Percentiles rank a stretch among this genome's conserved stretches.
These are phyloP conservation scores for Bradypodion pumilum DNA, from an alignment of 2,797 vertebrate species.

Conservation along the genomic window DNA sequence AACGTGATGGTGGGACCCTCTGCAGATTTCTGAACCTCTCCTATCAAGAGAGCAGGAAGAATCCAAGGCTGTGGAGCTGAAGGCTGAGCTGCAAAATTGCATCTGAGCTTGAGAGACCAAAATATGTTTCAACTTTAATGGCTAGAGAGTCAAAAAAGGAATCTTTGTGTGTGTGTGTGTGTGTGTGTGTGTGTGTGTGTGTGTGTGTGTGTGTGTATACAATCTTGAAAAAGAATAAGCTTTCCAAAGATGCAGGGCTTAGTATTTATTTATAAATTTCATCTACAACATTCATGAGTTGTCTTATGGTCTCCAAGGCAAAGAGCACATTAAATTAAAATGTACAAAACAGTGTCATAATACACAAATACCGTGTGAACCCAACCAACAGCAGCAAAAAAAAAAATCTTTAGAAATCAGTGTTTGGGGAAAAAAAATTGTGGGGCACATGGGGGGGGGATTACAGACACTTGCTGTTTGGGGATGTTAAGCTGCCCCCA, in stretches of 20 bases:
- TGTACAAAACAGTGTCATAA: too few relatives aligned
- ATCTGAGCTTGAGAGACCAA: background rate
- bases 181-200: too few relatives aligned
- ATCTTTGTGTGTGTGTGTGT: background rate
- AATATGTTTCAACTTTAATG: background rate
- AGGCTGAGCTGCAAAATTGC: background rate
- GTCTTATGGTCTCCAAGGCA: background rate
- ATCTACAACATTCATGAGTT: background rate
- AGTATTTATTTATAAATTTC: background rate
- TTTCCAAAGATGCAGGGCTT: background rate
- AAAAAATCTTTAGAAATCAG: background rate
- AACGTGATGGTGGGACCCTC: background rate
- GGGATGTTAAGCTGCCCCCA: too few relatives aligned
- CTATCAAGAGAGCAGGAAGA: too few relatives aligned
- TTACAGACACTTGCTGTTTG: too few relatives aligned
- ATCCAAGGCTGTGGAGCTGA: background rate
- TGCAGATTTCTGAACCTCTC: background rate
- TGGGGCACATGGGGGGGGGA: too few relatives aligned
- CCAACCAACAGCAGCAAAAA: background rate
- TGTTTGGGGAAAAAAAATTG: background rate
- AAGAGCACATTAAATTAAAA: background rate
- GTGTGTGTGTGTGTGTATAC: background rate
- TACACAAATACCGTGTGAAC: background rate
- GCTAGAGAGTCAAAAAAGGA: background rate
- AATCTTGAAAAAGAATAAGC: background rate